phyloP scores from a whole-genome alignment of 1,140 invertebrate genomes.

The Tetragonula clypearis region DNA sequence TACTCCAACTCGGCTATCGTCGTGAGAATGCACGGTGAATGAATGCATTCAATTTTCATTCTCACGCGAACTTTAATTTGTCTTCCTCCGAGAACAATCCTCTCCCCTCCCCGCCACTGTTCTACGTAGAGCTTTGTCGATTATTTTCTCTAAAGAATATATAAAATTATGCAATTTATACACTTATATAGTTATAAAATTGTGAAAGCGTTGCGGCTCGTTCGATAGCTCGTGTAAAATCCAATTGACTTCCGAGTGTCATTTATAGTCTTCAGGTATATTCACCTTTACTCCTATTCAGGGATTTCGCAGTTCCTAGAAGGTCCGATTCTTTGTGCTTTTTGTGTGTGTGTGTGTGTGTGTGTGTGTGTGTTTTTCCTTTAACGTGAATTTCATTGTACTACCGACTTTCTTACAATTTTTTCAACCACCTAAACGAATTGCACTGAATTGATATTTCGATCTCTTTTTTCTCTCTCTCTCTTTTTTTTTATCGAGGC shows the following conservation, averaged over 20 bases:
- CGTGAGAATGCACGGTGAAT: slow-evolving; percentile 37
- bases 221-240: too few relatives aligned
- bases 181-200: too few relatives aligned
- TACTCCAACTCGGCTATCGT: slow-evolving; percentile 38
- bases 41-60: slow-evolving; percentile 32
- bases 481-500: not conserved
- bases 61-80: slow-evolving; percentile 2
- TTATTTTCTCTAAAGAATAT: not conserved
- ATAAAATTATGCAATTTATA: too few relatives aligned
- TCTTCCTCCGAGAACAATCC: not conserved
- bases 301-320: too few relatives aligned
- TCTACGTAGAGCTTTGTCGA: not conserved
- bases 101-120: not conserved
- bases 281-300: too few relatives aligned
- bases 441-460: not conserved
- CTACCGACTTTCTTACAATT: not conserved
- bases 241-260: too few relatives aligned
- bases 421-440: not conserved
- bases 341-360: too few relatives aligned
- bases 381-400: too few relatives aligned
- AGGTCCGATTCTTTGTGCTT: too few relatives aligned
- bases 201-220: too few relatives aligned
- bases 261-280: too few relatives aligned
- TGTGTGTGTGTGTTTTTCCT: too few relatives aligned
- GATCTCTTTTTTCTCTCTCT: not conserved